A percentile compares a stretch with the other conserved stretches of the same genome.
phyloP scores from a whole-genome alignment of 2,888 invertebrate genomes.

The Chironomus tentans region DNA sequence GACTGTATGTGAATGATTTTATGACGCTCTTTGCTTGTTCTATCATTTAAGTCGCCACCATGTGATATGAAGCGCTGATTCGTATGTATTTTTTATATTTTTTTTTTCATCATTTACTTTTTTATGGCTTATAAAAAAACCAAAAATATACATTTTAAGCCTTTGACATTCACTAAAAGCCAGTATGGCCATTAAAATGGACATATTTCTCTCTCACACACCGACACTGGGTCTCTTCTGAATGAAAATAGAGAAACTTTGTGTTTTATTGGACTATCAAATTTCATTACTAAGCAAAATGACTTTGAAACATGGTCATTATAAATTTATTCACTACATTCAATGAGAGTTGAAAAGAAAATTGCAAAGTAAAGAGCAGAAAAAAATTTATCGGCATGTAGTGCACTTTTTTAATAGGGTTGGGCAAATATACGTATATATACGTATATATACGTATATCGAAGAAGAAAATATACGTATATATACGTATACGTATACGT shows the following conservation, averaged over 20 bases:
- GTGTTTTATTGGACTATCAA: slow-evolving; percentile 23
- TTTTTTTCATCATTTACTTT: background rate
- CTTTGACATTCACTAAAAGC: background rate
- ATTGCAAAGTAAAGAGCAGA: background rate
- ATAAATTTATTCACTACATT: background rate
- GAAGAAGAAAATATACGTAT: no score
- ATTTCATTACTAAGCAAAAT: slow-evolving; percentile 13
- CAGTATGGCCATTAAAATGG: background rate
- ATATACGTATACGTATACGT: no score
- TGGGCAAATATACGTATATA: no score
- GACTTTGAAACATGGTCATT: background rate
- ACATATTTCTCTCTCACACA: background rate
- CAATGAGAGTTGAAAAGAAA: background rate
- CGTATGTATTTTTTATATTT: background rate
- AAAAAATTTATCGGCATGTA: background rate
- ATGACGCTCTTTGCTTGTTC: background rate
- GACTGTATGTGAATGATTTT: background rate
- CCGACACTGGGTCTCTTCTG: background rate
- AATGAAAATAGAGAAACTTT: background rate
- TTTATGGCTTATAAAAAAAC: background rate
- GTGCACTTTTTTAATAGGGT: background rate
- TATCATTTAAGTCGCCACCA: background rate
- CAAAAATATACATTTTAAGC: background rate
- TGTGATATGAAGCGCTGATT: background rate
- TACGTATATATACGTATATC: no score